Percentiles rank a stretch among this genome's conserved stretches.
Evolutionary conservation across 2,797 vertebrate species (phyloP).

Genomic region (Crypturellus tataupa): DNA sequence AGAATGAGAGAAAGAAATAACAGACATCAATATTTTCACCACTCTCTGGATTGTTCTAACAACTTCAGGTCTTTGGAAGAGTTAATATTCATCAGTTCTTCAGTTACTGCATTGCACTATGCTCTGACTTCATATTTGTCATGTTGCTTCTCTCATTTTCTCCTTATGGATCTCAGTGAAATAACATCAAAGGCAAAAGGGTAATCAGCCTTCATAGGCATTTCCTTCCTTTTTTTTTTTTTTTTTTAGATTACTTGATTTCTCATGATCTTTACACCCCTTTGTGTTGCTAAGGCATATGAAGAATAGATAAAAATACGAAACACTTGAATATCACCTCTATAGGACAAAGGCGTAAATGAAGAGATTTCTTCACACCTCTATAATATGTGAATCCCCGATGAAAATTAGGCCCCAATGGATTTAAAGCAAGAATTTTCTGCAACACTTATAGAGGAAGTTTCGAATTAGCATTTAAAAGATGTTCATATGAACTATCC

Average conservation of each 20-base stretch:
- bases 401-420: not conserved
- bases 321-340: not conserved
- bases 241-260: not conserved
- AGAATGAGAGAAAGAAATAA: not conserved
- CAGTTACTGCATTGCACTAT: constrained; percentile 5
- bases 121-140: constrained; percentile 57
- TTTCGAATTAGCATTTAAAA: not conserved
- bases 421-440: not conserved
- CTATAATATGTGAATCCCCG: not conserved
- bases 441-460: not conserved
- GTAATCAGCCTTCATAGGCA: not conserved
- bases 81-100: constrained; percentile 45
- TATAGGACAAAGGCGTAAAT: not conserved
- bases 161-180: constrained; percentile 4
- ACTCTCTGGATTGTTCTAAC: not conserved
- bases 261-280: not conserved
- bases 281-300: constrained; percentile 44
- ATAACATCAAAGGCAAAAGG: not conserved
- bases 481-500: not conserved
- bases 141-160: not conserved
- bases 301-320: not conserved
- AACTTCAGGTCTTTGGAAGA: constrained; percentile 7
- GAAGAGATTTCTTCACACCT: not conserved
- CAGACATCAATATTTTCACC: not conserved
- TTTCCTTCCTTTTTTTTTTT: not conserved